phyloP scores from a whole-genome alignment of 2,888 invertebrate species.

The Hypomecis punctinalis region DNA sequence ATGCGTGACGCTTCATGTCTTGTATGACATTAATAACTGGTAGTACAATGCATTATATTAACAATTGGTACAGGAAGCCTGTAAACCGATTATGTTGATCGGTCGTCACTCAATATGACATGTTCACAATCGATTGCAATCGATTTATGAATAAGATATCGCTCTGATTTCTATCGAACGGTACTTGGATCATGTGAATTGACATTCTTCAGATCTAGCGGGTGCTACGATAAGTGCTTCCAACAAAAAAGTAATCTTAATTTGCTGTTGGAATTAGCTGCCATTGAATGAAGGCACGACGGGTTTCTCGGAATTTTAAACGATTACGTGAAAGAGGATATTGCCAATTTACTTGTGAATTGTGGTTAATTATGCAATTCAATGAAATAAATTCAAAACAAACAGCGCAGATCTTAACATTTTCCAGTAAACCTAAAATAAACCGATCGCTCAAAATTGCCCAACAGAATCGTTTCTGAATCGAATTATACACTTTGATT shows the following conservation, averaged over 20 bases:
- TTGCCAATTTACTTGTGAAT: conserved; percentile 1
- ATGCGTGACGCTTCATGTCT: conserved; percentile 61
- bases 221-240: conserved; percentile 34
- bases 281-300: conserved; percentile 18
- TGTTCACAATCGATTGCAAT: conserved; percentile 71
- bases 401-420: not conserved
- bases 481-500: conserved; percentile 23
- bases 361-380: not conserved
- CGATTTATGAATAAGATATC: conserved; percentile 75
- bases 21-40: conserved; percentile 75
- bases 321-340: conserved; percentile 18
- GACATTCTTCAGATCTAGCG: conserved; percentile 28
- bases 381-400: not conserved
- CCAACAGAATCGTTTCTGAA: conserved; percentile 10
- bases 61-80: conserved; percentile 77
- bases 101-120: conserved; percentile 76
- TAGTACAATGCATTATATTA: conserved; percentile 78
- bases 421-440: not conserved
- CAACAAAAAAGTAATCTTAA: conserved; percentile 28
- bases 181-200: conserved; percentile 36
- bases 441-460: not conserved
- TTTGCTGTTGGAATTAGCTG: conserved; percentile 28
- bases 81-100: conserved; percentile 81
- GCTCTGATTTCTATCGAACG: conserved; percentile 66
- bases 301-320: conserved; percentile 29